Conservation (phyloP, 2,888 invertebrate species). For the Sinopyrophorus schimmeli region DNA sequence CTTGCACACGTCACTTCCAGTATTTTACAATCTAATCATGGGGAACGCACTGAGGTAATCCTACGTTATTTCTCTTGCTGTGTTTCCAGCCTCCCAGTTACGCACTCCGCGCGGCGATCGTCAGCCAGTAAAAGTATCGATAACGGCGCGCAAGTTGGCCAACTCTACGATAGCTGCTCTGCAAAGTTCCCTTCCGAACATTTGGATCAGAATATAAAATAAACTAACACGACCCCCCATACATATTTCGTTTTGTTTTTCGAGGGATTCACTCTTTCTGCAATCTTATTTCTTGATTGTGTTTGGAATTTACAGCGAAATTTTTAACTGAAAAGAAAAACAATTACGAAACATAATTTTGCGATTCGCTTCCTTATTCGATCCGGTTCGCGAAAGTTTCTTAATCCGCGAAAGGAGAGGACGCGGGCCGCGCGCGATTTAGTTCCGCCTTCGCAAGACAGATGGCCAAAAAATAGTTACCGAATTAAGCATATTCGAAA, state of each 20-base stretch:
- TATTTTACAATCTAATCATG: conserved; percentile 62
- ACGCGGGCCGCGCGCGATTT: too few species aligned
- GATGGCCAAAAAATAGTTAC: conserved; percentile 27
- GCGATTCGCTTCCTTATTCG: too few species aligned
- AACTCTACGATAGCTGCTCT: conserved; percentile 42
- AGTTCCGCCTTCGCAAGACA: too few species aligned
- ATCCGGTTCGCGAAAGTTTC: too few species aligned
- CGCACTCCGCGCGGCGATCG: conserved; percentile 17
- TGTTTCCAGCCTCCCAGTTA: conserved; percentile 48
- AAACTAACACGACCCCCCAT: conserved; percentile 52
- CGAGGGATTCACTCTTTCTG: conserved; percentile 50
- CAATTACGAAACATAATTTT: conserved; percentile 2
- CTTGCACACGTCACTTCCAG: conserved; percentile 59
- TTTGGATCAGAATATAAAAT: conserved; percentile 57
- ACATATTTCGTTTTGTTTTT: conserved; percentile 53
- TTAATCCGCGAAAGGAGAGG: not conserved
- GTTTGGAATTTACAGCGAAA: conserved; percentile 19
- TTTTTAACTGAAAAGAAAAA: conserved; percentile 14
- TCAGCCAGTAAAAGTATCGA: conserved; percentile 17
- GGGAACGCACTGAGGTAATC: conserved; percentile 59
- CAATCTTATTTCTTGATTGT: conserved; percentile 49
- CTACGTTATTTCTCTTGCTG: conserved; percentile 57
- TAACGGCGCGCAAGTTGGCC: conserved; percentile 29
- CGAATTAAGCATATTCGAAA: conserved; percentile 35
- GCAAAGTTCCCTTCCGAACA: conserved; percentile 51